phyloP scores from a whole-genome alignment of 2,888 invertebrate genomes.

The Dione juno region DNA sequence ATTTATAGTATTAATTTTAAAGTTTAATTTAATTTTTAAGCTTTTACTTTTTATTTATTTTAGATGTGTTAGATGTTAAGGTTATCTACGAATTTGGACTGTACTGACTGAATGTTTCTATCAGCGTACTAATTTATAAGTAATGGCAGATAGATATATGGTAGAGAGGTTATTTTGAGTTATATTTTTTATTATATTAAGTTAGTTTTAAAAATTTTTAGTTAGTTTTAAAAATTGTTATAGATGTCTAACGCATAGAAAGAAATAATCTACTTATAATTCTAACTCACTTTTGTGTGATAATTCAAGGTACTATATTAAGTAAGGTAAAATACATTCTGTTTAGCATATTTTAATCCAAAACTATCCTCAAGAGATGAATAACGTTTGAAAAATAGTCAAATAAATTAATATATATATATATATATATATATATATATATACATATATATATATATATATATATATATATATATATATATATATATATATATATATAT shows the following conservation, averaged over 20 bases:
- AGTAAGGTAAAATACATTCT: conserved; percentile 16
- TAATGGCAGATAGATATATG: neutral
- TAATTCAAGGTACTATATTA: conserved; percentile 4
- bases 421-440: no score
- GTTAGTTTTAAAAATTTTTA: neutral
- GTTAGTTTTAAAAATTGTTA: neutral
- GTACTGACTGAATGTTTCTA: conserved; percentile 5
- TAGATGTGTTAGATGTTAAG: conserved; percentile 3
- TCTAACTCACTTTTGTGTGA: neutral
- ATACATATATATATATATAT: no score
- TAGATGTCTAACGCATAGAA: no score
- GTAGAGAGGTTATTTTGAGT: neutral
- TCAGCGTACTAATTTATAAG: neutral
- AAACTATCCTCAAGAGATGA: conserved; percentile 27
- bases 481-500: no score
- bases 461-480: no score
- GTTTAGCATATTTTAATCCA: neutral
- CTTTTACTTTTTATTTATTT: neutral
- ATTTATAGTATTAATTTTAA: neutral
- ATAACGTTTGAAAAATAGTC: conserved; percentile 33
- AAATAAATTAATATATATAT: conserved; percentile 36
- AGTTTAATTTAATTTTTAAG: neutral
- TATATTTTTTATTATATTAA: neutral
- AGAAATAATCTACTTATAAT: neutral
- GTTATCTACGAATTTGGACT: conserved; percentile 2